phyloP scores from a whole-genome alignment of 1,140 invertebrate genomes.

The Drosophila pectinifera region DNA sequence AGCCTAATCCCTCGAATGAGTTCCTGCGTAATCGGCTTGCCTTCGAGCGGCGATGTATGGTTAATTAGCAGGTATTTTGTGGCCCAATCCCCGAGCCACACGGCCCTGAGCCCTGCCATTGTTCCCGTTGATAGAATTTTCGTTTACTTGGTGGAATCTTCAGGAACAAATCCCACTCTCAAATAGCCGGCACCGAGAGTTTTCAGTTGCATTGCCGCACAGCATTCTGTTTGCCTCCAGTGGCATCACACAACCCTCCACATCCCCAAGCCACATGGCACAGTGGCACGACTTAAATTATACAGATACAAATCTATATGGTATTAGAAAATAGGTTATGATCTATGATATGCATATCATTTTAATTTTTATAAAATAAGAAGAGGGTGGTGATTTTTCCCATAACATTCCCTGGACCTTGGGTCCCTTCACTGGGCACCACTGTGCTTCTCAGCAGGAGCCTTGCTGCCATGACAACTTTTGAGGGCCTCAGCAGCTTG shows the following conservation, averaged over 20 bases:
- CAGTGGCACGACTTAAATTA: too few relatives aligned
- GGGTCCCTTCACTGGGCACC: background rate
- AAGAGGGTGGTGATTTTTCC: too few relatives aligned
- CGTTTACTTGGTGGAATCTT: conserved; percentile 6
- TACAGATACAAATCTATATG: too few relatives aligned
- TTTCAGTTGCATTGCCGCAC: conserved; percentile 8
- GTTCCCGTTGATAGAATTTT: background rate
- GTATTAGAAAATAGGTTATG: too few relatives aligned
- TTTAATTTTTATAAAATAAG: too few relatives aligned
- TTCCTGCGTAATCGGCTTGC: conserved; percentile 4
- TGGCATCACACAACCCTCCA: conserved; percentile 6
- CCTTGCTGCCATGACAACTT: conserved; percentile 36
- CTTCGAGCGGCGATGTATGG: conserved; percentile 1
- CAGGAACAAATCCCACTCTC: conserved; percentile 10
- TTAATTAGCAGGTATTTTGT: conserved; percentile 12
- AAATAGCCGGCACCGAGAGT: conserved; percentile 5
- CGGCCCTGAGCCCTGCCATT: background rate
- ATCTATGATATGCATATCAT: too few relatives aligned
- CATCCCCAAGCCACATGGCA: background rate
- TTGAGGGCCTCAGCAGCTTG: conserved; percentile 14
- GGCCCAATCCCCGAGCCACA: background rate
- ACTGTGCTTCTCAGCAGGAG: conserved; percentile 6
- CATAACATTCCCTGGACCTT: too few relatives aligned
- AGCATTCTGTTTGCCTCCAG: conserved; percentile 26
- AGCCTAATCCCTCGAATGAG: background rate